Conservation (phyloP, 1,140 invertebrate species). For the Neocloeon triangulifer region DNA sequence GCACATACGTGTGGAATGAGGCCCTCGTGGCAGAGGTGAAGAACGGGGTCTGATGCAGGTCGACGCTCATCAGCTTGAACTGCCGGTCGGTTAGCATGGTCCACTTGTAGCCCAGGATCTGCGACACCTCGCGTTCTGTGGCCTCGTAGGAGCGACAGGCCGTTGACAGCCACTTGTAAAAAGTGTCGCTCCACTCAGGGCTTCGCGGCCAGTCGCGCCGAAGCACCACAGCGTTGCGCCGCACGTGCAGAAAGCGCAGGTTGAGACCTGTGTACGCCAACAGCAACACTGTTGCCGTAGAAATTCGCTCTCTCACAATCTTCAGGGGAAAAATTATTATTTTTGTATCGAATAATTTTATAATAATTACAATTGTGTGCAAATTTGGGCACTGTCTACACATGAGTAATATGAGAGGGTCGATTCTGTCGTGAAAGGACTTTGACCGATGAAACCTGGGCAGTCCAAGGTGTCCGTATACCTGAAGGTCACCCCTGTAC, state of each 20-base stretch:
- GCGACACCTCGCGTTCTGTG: constrained; percentile 41
- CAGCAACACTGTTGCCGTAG: constrained; percentile 54
- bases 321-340: constrained; percentile 13
- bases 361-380: constrained; percentile 39
- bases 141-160: constrained; percentile 34
- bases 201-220: constrained; percentile 43
- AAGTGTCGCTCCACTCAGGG: constrained; percentile 39
- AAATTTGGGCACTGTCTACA: constrained; percentile 33
- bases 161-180: constrained; percentile 36
- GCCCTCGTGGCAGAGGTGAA: too few relatives aligned
- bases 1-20: too few relatives aligned
- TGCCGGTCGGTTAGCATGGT: constrained; percentile 45
- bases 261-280: constrained; percentile 38
- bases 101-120: constrained; percentile 43
- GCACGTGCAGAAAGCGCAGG: constrained; percentile 37
- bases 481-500: constrained; percentile 27
- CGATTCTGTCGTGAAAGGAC: constrained; percentile 37
- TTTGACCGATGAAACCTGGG: constrained; percentile 31
- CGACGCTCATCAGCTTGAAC: constrained; percentile 23
- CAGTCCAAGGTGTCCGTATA: constrained; percentile 36
- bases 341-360: too few relatives aligned
- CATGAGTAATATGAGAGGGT: constrained; percentile 32
- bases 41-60: constrained; percentile 8
- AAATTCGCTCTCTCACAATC: constrained; percentile 56
- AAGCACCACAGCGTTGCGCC: constrained; percentile 46